Evolutionary conservation across 2,113 vertebrate species (phyloP), one percentile per base, ranked within the genome.

Genomic region (Dasyornis broadbenti): DNA sequence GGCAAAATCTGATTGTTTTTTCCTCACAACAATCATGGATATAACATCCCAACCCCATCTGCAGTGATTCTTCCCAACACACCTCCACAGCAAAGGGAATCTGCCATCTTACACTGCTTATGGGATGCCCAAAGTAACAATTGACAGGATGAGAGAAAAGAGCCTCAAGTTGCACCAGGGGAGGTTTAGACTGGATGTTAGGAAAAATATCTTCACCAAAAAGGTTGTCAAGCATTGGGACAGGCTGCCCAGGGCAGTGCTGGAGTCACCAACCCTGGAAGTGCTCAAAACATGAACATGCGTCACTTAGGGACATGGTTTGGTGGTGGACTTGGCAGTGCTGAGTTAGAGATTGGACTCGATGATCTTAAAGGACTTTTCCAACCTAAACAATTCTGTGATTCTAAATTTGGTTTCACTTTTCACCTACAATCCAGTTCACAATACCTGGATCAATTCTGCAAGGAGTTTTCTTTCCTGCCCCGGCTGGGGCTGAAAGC

Each of bases 281-380:
- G 17, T 6, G 5, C 15, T 40, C 15, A 27, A 42, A 54, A 30
- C 0, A 0, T 15, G 49, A 35, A 21, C 7, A 6, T 10, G 16
- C 47, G 40, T 56, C 75, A 24, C 47, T 26, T 9, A 21, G 49
- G 40, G 26, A 35, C 6, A 3, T 15, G 56, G 24, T 27, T 31
- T 59, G 37, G 17, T 50, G 44, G 16, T 59, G 63, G 20, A 45
- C 15, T 33, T 78, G 39, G 45, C 31, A 68, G 11, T 37, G 45
- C 28, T 53, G 33, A 42, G 22, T 69, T 11, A 53, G 45, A 33
- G 23, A 5, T 16, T 53, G 33, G 54, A 20, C 45, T 61, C 1
- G 0, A 45, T 45, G 17, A 53, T 11, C 28, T 77, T 37, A 37
- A 33, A 69, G 45, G 18, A 44, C 5, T 60, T 68, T 45, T 22